phyloP scores from a whole-genome alignment of 2,888 invertebrate species.

The Polymixis lichenea region DNA sequence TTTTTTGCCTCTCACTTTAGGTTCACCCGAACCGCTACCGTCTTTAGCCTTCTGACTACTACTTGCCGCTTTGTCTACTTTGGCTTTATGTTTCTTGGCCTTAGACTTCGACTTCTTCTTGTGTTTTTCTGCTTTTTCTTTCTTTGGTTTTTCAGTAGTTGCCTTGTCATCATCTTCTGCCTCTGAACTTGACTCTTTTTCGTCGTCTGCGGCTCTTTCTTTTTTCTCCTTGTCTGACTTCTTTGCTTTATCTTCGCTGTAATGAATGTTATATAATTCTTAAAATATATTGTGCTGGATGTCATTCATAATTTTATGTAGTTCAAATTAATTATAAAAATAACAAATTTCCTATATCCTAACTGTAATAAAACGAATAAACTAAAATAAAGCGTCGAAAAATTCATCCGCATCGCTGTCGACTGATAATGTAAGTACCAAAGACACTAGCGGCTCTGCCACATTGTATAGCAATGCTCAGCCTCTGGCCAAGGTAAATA shows the following conservation, averaged over 20 bases:
- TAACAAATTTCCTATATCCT: no score
- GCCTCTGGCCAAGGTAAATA: no score
- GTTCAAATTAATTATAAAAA: no score
- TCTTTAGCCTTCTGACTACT: slow-evolving; percentile 55
- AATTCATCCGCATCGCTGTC: no score
- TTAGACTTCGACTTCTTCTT: slow-evolving; percentile 62
- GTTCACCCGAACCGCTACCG: slow-evolving; percentile 30
- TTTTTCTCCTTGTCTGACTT: slow-evolving; percentile 44
- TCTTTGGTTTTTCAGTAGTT: slow-evolving; percentile 61
- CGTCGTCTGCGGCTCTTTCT: slow-evolving; percentile 9
- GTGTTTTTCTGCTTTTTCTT: slow-evolving; percentile 53
- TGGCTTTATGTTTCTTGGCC: slow-evolving; percentile 62
- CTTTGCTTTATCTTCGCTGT: slow-evolving; percentile 35
- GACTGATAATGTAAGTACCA: no score
- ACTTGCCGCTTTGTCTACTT: slow-evolving; percentile 51
- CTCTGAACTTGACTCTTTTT: slow-evolving; percentile 37
- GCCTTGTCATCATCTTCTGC: slow-evolving; percentile 54
- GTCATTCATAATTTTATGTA: no score
- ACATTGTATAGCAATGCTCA: no score
- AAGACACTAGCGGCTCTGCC: no score
- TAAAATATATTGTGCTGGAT: not conserved
- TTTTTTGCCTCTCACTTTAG: slow-evolving; percentile 48
- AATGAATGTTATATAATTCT: slow-evolving; percentile 1
- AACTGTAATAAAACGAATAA: no score
- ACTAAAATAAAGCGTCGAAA: no score